Evolutionary conservation across 1,140 invertebrate genomes (phyloP).

Genomic region (Drosophila ogumai): DNA sequence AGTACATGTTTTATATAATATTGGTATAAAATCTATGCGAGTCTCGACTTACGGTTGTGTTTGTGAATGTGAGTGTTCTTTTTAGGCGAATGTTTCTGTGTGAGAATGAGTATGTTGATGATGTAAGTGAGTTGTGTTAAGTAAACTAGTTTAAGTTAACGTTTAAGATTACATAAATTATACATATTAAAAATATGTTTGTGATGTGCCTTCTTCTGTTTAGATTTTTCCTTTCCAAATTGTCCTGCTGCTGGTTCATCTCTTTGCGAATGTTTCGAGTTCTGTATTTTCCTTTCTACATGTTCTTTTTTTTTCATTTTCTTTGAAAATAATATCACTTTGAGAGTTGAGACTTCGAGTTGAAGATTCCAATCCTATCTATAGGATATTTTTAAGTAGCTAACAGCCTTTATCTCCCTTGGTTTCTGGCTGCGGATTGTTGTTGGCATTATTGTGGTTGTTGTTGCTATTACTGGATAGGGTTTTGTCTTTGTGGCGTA

Average conservation of each 20-base stretch:
- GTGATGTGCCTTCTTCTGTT: constrained; percentile 9
- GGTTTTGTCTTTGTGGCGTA: constrained; percentile 36
- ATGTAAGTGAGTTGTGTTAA: constrained; percentile 24
- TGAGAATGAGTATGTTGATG: constrained; percentile 31
- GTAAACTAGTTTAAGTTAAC: constrained; percentile 57
- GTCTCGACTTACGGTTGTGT: constrained; percentile 28
- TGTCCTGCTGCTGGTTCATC: constrained; percentile 14
- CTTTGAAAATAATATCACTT: constrained; percentile 83
- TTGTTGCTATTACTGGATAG: constrained; percentile 18
- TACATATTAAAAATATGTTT: constrained; percentile 59
- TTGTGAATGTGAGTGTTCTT: constrained; percentile 45
- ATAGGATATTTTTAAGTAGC: constrained; percentile 23
- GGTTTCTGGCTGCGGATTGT: constrained; percentile 28
- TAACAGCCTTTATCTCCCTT: constrained; percentile 17
- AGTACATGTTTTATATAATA: constrained; percentile 30
- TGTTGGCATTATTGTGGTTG: constrained; percentile 22
- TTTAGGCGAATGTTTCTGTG: constrained; percentile 47
- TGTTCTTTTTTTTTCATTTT: constrained; percentile 58
- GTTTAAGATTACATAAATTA: constrained; percentile 54
- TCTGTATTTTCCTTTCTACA: constrained; percentile 22
- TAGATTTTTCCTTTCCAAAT: constrained; percentile 1
- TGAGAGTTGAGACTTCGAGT: constrained; percentile 45
- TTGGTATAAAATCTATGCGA: constrained; percentile 67
- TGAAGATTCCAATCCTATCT: constrained; percentile 6
- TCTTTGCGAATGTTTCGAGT: constrained; percentile 72